Percentiles rank a stretch among this genome's conserved stretches.
Evolutionary conservation across 2,888 invertebrate genomes (phyloP).

Genomic region (Crepidodera aurea): DNA sequence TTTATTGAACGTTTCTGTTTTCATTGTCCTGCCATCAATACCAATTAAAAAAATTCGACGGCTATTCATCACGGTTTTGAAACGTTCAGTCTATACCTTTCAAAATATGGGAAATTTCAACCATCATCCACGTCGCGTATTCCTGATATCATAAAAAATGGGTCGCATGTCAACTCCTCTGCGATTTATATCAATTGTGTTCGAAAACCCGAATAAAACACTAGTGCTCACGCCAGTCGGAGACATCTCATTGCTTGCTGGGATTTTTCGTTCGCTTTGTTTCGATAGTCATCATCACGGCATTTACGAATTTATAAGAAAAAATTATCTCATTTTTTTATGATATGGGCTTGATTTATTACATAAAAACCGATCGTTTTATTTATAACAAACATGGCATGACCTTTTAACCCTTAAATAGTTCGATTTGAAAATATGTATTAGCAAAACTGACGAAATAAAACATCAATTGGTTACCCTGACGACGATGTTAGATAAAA

Average conservation of each 20-base stretch:
- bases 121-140: constrained; percentile 9
- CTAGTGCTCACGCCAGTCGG: constrained; percentile 26
- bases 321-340: constrained; percentile 5
- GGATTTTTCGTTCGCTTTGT: constrained; percentile 6
- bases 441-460: too few species aligned
- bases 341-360: constrained; percentile 7
- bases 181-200: constrained; percentile 33
- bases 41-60: not conserved
- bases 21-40: not conserved
- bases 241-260: constrained; percentile 24
- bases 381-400: not conserved
- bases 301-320: constrained; percentile 18
- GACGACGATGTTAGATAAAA: too few species aligned
- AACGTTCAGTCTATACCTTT: not conserved
- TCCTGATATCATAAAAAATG: constrained; percentile 23
- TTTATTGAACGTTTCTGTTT: too few species aligned
- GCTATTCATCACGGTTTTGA: not conserved
- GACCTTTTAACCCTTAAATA: not conserved
- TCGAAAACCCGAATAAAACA: constrained; percentile 15
- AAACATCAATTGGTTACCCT: too few species aligned
- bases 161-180: constrained; percentile 11
- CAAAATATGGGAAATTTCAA: constrained; percentile 25
- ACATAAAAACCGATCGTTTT: not conserved
- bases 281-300: constrained; percentile 14
- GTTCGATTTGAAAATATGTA: too few species aligned